phyloP scores from a whole-genome alignment of 1,140 invertebrate species.

The Brachionus rubens region DNA sequence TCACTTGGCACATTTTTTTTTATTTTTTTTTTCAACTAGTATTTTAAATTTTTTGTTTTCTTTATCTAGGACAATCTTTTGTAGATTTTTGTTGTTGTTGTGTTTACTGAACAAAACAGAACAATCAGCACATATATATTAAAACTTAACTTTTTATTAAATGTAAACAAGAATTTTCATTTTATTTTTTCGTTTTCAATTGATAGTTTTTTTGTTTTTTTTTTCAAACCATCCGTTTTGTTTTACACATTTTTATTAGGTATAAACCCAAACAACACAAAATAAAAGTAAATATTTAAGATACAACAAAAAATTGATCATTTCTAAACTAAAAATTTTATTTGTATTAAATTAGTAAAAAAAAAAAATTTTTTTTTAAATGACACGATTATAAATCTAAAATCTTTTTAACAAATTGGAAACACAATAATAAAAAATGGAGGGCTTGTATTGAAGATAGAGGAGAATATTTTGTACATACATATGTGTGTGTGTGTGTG shows the following conservation, averaged over 20 bases:
- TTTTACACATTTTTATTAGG: constrained; percentile 39
- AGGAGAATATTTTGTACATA: no score
- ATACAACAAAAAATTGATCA: not conserved
- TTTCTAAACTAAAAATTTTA: not conserved
- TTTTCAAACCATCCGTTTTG: no score
- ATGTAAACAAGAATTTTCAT: constrained; percentile 30
- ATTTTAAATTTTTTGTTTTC: not conserved
- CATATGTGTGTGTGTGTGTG: no score
- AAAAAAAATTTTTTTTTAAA: constrained; percentile 27
- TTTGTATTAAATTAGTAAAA: constrained; percentile 33
- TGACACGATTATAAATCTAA: no score
- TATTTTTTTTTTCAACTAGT: not conserved
- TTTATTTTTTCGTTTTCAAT: not conserved
- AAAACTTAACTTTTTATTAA: not conserved
- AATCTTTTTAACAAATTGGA: no score
- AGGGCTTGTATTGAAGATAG: no score
- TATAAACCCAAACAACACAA: not conserved
- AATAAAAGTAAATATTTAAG: constrained; percentile 32
- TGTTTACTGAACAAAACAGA: constrained; percentile 20
- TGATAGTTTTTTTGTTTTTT: no score
- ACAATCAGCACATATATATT: constrained; percentile 31
- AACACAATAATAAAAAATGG: no score
- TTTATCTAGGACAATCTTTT: constrained; percentile 22
- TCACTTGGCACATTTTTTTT: constrained; percentile 31
- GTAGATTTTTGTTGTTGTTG: not conserved